Evolutionary conservation across 2,113 vertebrate species (phyloP).

Genomic region (Mesoclemmys tuberculata): DNA sequence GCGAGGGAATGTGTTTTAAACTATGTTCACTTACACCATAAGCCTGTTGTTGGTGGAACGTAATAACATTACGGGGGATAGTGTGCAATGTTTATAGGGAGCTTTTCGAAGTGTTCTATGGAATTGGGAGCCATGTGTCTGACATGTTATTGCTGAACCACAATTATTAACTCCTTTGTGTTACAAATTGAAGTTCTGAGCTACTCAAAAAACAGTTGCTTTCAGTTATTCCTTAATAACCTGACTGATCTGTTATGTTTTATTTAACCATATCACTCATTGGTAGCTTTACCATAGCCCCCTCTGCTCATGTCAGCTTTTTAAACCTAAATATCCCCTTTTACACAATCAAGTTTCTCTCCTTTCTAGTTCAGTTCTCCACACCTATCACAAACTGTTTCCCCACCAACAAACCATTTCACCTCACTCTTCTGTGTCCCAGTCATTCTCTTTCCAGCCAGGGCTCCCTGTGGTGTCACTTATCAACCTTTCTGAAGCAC

Average conservation of each 20-base stretch:
- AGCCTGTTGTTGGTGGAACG: not conserved
- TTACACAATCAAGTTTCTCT: not conserved
- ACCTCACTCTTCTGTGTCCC: too few species aligned
- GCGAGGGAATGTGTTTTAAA: not conserved
- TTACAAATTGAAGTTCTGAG: not conserved
- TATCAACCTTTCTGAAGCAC: not conserved
- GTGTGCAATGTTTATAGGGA: not conserved
- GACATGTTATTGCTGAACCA: not conserved
- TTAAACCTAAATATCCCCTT: not conserved
- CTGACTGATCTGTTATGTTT: not conserved
- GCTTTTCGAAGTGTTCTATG: not conserved
- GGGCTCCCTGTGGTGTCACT: not conserved
- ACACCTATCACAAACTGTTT: not conserved
- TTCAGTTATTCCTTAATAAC: not conserved
- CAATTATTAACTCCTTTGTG: not conserved
- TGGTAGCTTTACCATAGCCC: not conserved
- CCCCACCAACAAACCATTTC: not conserved
- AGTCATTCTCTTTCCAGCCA: not conserved
- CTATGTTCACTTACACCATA: not conserved
- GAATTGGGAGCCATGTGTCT: not conserved
- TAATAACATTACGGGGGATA: not conserved
- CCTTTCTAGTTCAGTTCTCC: not conserved
- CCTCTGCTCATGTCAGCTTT: not conserved
- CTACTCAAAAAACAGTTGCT: not conserved
- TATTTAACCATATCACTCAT: fast-evolving